Percentiles rank a stretch among this genome's conserved stretches.
These are phyloP conservation scores for Parnassius smintheus DNA, from an alignment of 2,888 invertebrate genomes.

Conservation along the genomic window DNA sequence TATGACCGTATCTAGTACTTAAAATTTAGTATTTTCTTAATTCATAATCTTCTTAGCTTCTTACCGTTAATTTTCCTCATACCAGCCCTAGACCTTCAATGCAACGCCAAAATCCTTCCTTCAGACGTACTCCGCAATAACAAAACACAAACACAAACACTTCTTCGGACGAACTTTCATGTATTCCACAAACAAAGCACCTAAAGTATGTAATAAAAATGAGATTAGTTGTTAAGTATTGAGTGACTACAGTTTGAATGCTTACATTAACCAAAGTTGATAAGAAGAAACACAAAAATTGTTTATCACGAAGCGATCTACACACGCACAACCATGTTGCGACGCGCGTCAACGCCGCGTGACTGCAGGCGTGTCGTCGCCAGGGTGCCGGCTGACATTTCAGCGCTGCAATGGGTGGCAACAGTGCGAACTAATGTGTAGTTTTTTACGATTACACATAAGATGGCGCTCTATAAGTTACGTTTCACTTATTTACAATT, in stretches of 20 bases:
- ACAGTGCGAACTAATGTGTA: constrained; percentile 44
- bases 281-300: constrained; percentile 67
- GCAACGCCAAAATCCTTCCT: constrained; percentile 73
- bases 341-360: constrained; percentile 79
- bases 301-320: constrained; percentile 72
- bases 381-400: constrained; percentile 58
- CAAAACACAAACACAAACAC: constrained; percentile 69
- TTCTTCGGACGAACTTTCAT: constrained; percentile 47
- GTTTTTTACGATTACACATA: constrained; percentile 27
- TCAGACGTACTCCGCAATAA: constrained; percentile 61
- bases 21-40: constrained; percentile 17
- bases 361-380: constrained; percentile 76
- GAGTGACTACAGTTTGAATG: constrained; percentile 44
- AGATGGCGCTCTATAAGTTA: constrained; percentile 54
- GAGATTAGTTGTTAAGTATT: constrained; percentile 35
- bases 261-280: constrained; percentile 55
- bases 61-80: constrained; percentile 80
- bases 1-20: too few relatives aligned
- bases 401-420: constrained; percentile 54
- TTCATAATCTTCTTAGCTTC: constrained; percentile 45
- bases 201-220: constrained; percentile 42
- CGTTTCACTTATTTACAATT: constrained; percentile 28
- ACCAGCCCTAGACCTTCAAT: constrained; percentile 69
- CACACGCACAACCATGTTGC: constrained; percentile 73
- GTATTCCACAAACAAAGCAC: constrained; percentile 55